Conservation (phyloP, 2,888 invertebrate species). For the Listrodromus nycthemerus region DNA sequence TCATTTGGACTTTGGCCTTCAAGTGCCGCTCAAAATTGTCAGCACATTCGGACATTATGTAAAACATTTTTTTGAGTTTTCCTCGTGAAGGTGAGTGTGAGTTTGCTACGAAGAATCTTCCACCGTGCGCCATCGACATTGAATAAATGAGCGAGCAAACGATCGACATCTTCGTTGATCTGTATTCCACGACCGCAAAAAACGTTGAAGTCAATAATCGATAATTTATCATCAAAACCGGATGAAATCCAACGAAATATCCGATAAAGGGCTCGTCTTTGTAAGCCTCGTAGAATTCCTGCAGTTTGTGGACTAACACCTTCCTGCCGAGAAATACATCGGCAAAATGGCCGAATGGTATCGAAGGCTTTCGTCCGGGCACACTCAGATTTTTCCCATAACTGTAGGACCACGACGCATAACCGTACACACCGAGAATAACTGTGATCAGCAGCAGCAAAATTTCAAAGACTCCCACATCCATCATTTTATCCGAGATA, state of each 20-base stretch:
- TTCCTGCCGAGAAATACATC: constrained; percentile 57
- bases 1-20: constrained; percentile 69
- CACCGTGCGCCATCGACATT: constrained; percentile 82
- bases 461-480: constrained; percentile 23
- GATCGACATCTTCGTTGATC: constrained; percentile 83
- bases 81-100: constrained; percentile 84
- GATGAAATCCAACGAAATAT: constrained; percentile 79
- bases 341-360: constrained; percentile 81
- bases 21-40: constrained; percentile 82
- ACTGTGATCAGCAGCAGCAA: constrained; percentile 4
- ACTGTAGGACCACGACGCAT: constrained; percentile 45
- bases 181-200: constrained; percentile 79
- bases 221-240: constrained; percentile 82
- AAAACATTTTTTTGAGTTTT: constrained; percentile 85
- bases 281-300: constrained; percentile 66
- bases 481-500: constrained; percentile 17
- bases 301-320: constrained; percentile 36
- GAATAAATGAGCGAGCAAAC: constrained; percentile 81
- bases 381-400: constrained; percentile 67
- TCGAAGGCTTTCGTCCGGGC: constrained; percentile 79
- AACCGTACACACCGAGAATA: constrained; percentile 44
- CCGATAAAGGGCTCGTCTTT: constrained; percentile 79
- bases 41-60: constrained; percentile 83
- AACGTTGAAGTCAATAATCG: constrained; percentile 83
- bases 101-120: neutral